These are phyloP conservation scores for Lampropteryx suffumata DNA, from an alignment of 2,888 invertebrate species.

Conservation along the genomic window DNA sequence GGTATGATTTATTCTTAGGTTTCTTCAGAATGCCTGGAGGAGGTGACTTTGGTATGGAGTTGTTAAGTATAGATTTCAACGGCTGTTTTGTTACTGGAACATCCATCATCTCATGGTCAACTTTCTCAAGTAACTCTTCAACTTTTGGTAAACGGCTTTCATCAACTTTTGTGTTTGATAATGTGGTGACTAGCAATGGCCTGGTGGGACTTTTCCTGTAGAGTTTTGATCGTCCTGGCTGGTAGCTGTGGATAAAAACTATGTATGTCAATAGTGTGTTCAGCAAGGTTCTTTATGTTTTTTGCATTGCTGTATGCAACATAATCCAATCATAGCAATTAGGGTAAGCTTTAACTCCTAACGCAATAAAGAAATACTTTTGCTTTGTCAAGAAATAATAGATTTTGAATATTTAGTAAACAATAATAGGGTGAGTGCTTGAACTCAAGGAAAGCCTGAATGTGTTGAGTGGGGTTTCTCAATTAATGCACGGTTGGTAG, in stretches of 20 bases:
- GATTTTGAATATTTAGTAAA: too few species aligned
- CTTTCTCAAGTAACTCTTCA: slow-evolving; percentile 72
- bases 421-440: not conserved
- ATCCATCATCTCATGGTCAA: slow-evolving; percentile 73
- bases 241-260: slow-evolving; percentile 51
- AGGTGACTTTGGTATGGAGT: slow-evolving; percentile 63
- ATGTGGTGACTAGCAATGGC: slow-evolving; percentile 64
- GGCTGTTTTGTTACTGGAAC: slow-evolving; percentile 65
- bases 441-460: not conserved
- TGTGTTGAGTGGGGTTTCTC: not conserved
- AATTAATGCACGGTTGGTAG: not conserved
- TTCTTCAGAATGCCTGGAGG: slow-evolving; percentile 73
- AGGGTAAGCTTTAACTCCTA: slow-evolving; percentile 7
- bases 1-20: slow-evolving; percentile 61
- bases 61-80: slow-evolving; percentile 76
- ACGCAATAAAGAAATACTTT: not conserved
- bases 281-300: not conserved
- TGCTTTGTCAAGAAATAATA: not conserved
- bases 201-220: slow-evolving; percentile 64
- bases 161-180: slow-evolving; percentile 69
- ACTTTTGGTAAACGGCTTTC: slow-evolving; percentile 72
- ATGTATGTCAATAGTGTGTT: not conserved
- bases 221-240: slow-evolving; percentile 64
- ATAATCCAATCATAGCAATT: slow-evolving; percentile 10
- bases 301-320: not conserved